A percentile compares a stretch with the other conserved stretches of the same genome.
Conservation (phyloP, 1,140 invertebrate species). For the Caenorhabditis remanei region DNA sequence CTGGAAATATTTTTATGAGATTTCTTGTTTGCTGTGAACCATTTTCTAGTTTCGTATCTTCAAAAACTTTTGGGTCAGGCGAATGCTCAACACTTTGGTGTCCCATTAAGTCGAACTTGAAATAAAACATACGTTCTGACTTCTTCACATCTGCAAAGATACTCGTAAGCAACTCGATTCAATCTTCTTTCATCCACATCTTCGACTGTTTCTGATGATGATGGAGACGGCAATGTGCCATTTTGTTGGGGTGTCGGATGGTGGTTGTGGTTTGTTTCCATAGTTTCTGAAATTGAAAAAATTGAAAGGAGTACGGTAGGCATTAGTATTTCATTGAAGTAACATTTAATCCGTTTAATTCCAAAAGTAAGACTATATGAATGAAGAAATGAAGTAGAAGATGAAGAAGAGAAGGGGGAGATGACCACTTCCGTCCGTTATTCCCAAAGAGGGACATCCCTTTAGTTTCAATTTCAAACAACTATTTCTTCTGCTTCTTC, state of each 20-base stretch:
- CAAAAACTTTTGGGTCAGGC: too few relatives aligned
- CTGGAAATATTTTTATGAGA: constrained; percentile 76
- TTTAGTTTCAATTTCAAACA: constrained; percentile 20
- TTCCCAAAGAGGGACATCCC: not conserved
- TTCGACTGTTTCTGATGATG: constrained; percentile 22
- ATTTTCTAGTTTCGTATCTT: not conserved
- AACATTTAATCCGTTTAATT: not conserved
- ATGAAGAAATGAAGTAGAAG: not conserved
- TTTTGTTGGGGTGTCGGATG: not conserved
- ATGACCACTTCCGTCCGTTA: too few relatives aligned
- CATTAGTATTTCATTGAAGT: too few relatives aligned
- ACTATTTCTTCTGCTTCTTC: not conserved
- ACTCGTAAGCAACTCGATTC: constrained; percentile 86
- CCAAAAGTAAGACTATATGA: not conserved
- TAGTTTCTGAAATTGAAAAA: not conserved
- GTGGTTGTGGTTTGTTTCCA: constrained; percentile 22
- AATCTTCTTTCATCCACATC: constrained; percentile 84
- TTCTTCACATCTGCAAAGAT: constrained; percentile 87
- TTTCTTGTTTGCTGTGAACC: not conserved
- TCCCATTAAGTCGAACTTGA: constrained; percentile 28
- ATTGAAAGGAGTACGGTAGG: not conserved
- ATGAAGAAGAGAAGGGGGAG: not conserved
- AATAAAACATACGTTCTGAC: constrained; percentile 82
- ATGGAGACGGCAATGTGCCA: not conserved
- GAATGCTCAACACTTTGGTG: too few relatives aligned